A percentile compares a stretch with the other conserved stretches of the same genome.
Evolutionary conservation across 1,140 invertebrate genomes (phyloP).

Genomic region (Apis florea): DNA sequence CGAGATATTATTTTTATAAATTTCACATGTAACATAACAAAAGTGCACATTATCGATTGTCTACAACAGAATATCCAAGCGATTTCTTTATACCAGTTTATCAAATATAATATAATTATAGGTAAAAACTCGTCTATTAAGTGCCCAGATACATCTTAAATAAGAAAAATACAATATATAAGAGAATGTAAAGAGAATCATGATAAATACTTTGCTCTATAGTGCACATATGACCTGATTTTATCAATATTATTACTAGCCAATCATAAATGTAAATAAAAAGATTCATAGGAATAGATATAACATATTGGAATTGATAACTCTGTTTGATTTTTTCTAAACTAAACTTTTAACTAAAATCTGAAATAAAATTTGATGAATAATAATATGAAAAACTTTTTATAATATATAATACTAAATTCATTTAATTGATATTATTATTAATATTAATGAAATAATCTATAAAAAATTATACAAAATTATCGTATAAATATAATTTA

Average conservation of each 20-base stretch:
- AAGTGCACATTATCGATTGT: not conserved
- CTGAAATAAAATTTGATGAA: not conserved
- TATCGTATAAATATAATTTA: not conserved
- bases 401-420: constrained; percentile 12
- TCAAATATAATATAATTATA: not conserved
- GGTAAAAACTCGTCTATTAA: constrained; percentile 2
- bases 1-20: constrained; percentile 37
- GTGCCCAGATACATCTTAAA: constrained; percentile 22
- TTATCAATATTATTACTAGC: constrained; percentile 58
- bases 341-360: not conserved
- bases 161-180: constrained; percentile 32
- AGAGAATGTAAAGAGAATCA: constrained; percentile 38
- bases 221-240: constrained; percentile 64
- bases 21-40: not conserved
- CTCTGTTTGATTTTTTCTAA: constrained; percentile 41
- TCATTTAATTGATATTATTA: not conserved
- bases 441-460: not conserved
- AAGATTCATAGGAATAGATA: constrained; percentile 61
- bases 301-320: constrained; percentile 49
- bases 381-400: constrained; percentile 1
- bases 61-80: not conserved
- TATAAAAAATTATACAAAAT: not conserved
- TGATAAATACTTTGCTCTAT: constrained; percentile 22
- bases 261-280: constrained; percentile 70
- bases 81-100: not conserved